Percentiles rank a stretch among this genome's conserved stretches.
These are phyloP conservation scores for Hypena proboscidalis DNA, from an alignment of 2,888 invertebrate genomes.

Conservation along the genomic window DNA sequence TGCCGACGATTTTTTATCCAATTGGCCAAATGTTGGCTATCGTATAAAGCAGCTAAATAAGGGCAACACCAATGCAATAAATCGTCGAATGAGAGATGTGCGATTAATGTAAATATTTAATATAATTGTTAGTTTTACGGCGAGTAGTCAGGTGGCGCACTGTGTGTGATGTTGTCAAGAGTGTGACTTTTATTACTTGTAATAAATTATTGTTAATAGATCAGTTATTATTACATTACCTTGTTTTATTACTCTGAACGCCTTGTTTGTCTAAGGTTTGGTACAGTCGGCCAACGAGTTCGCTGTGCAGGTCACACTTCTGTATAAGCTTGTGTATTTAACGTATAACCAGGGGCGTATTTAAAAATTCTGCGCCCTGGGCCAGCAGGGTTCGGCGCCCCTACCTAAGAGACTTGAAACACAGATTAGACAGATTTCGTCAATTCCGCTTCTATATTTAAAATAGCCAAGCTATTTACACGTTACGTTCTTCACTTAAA, in stretches of 20 bases:
- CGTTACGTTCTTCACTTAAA: too few relatives aligned
- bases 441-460: too few relatives aligned
- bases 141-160: slow-evolving; percentile 59
- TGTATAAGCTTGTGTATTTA: too few relatives aligned
- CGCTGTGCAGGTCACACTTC: too few relatives aligned
- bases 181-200: slow-evolving; percentile 76
- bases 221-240: slow-evolving; percentile 69
- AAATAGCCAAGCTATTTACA: too few relatives aligned
- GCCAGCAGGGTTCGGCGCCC: too few relatives aligned
- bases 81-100: slow-evolving; percentile 35
- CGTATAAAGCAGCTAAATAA: slow-evolving; percentile 8
- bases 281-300: too few relatives aligned
- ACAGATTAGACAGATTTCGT: too few relatives aligned
- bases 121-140: slow-evolving; percentile 55
- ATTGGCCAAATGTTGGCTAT: slow-evolving; percentile 9
- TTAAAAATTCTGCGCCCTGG: too few relatives aligned
- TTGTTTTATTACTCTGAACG: slow-evolving; percentile 22
- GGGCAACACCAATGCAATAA: slow-evolving; percentile 45
- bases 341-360: too few relatives aligned
- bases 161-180: slow-evolving; percentile 69
- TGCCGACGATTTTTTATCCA: not conserved
- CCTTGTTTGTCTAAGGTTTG: too few relatives aligned
- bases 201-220: slow-evolving; percentile 85
- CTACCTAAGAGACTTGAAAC: too few relatives aligned
- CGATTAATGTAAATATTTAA: slow-evolving; percentile 72